A percentile compares a stretch with the other conserved stretches of the same genome.
Evolutionary conservation across 2,113 vertebrate species (phyloP).

Genomic region (Gnathonemus echidnorhynchus): DNA sequence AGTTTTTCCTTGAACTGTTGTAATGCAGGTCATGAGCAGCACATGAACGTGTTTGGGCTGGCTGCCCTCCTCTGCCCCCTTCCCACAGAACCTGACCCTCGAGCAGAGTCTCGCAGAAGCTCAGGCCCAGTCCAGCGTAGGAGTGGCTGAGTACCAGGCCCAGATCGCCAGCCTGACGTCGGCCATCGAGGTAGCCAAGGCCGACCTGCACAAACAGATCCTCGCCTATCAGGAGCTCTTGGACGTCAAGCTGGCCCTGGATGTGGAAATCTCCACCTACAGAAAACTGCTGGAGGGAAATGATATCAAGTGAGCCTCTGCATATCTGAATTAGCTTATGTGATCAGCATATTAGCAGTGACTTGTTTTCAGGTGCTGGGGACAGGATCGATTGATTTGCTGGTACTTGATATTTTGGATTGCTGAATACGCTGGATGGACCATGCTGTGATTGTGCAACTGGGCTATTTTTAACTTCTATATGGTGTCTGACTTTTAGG

Average conservation of each 20-base stretch:
- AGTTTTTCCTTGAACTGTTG: not conserved
- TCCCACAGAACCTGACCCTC: conserved; percentile 39
- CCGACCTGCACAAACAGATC: conserved; percentile 51
- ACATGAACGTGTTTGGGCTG: not conserved
- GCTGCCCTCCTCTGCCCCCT: not conserved
- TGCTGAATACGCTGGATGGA: not conserved
- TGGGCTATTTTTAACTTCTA: not conserved
- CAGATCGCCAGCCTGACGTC: conserved; percentile 43
- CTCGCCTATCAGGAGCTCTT: conserved; percentile 52
- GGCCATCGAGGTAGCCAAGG: conserved; percentile 48
- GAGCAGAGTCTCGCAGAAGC: conserved; percentile 48
- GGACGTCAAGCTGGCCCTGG: conserved; percentile 50
- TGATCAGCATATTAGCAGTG: not conserved
- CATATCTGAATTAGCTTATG: not conserved
- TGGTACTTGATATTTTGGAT: not conserved
- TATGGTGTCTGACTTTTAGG: conserved; percentile 22
- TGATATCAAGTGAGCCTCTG: conserved; percentile 47
- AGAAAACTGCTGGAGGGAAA: conserved; percentile 50
- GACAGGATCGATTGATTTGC: not conserved
- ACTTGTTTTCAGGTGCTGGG: not conserved
- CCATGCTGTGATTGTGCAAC: not conserved
- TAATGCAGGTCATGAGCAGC: not conserved
- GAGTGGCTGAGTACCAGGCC: conserved; percentile 46
- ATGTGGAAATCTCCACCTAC: conserved; percentile 54
- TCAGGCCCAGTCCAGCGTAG: conserved; percentile 44